Conservation (phyloP, 2,888 invertebrate species). For the Nymphalis polychloros region DNA sequence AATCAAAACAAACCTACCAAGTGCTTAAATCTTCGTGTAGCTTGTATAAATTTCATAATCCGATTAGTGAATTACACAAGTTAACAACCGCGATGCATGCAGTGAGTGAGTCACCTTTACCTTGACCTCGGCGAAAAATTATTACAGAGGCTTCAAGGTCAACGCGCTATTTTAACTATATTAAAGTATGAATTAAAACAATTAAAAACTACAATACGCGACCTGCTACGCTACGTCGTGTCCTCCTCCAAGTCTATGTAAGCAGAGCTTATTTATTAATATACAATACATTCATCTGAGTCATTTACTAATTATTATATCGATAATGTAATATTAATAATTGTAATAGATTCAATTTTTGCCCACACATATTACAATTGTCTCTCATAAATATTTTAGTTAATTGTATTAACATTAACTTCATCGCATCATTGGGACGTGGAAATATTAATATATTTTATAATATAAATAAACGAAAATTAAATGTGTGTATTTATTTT, state of each 20-base stretch:
- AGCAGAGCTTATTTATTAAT: too few relatives aligned
- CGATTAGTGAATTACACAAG: conserved; percentile 19
- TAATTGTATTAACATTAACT: background rate
- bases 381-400: background rate
- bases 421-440: background rate
- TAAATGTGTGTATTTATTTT: background rate
- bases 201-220: too few relatives aligned
- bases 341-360: background rate
- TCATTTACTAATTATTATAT: background rate
- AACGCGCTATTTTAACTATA: background rate
- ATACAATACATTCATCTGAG: too few relatives aligned
- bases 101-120: conserved; percentile 5
- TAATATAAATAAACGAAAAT: too few relatives aligned
- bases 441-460: too few relatives aligned
- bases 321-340: background rate
- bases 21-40: background rate
- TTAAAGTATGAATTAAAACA: background rate
- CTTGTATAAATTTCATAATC: background rate
- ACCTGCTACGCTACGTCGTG: background rate
- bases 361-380: background rate
- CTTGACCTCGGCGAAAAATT: conserved; percentile 11
- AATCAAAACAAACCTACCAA: background rate
- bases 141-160: conserved; percentile 3
- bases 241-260: too few relatives aligned
- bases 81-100: background rate